Conservation (phyloP, 2,888 invertebrate species). For the Netelia virgata region DNA sequence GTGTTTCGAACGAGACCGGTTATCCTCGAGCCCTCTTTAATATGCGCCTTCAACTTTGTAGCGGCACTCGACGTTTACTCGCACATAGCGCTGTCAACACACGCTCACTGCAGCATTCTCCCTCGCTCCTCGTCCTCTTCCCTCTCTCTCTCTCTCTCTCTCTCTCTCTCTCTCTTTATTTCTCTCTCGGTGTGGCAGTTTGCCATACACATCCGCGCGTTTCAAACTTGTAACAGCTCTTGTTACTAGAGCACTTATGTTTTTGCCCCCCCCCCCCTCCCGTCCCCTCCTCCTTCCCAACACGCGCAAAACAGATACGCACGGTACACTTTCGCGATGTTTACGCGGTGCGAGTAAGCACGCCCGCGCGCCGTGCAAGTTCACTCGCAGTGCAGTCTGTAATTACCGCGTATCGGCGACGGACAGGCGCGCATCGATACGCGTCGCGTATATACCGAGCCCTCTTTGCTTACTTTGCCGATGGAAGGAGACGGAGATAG, state of each 20-base stretch:
- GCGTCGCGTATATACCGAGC: not conserved
- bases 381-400: conserved; percentile 33
- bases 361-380: conserved; percentile 14
- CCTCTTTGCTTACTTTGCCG: not conserved
- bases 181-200: conserved; percentile 10
- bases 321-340: conserved; percentile 46
- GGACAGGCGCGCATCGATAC: conserved; percentile 44
- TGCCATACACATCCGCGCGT: conserved; percentile 48
- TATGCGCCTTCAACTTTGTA: conserved; percentile 59
- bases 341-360: conserved; percentile 43
- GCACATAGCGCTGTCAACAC: conserved; percentile 36
- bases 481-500: not conserved
- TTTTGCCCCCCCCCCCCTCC: not conserved
- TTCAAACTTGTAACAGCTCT: conserved; percentile 70
- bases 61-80: conserved; percentile 38
- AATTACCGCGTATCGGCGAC: conserved; percentile 60
- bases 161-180: conserved; percentile 4
- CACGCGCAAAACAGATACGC: conserved; percentile 25
- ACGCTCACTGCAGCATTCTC: not conserved
- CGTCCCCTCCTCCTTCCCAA: not conserved
- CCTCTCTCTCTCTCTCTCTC: conserved; percentile 7
- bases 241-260: conserved; percentile 70
- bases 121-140: not conserved
- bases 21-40: conserved; percentile 50
- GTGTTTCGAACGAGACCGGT: conserved; percentile 49